Evolutionary conservation across 2,888 invertebrate species (phyloP).

Genomic region (Elmis aenea): DNA sequence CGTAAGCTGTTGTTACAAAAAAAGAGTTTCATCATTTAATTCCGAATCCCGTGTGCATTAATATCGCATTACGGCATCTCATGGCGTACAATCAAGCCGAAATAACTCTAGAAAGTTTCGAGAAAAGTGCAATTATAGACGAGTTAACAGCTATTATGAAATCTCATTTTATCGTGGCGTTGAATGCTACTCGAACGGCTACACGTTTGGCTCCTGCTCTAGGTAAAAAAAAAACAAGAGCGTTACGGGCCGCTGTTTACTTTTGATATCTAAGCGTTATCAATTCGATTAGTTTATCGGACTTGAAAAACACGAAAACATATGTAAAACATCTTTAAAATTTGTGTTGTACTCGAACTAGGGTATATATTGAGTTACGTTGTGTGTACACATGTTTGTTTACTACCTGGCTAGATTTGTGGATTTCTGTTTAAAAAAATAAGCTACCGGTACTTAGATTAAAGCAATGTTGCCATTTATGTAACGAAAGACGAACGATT

Average conservation of each 20-base stretch:
- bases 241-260: slow-evolving; percentile 10
- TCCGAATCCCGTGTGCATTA: too few species aligned
- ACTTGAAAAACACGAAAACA: slow-evolving; percentile 43
- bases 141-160: too few species aligned
- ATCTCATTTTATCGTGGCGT: too few species aligned
- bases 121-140: too few species aligned
- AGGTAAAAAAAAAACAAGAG: slow-evolving; percentile 1
- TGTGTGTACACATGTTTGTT: slow-evolving; percentile 12
- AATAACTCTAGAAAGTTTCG: too few species aligned
- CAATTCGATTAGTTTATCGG: slow-evolving; percentile 43
- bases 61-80: too few species aligned
- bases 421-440: slow-evolving; percentile 3
- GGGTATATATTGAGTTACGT: slow-evolving; percentile 10
- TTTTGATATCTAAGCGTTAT: slow-evolving; percentile 28
- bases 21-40: too few species aligned
- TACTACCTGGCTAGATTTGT: slow-evolving; percentile 12
- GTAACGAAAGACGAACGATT: too few species aligned
- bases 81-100: too few species aligned
- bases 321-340: slow-evolving; percentile 40
- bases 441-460: too few species aligned
- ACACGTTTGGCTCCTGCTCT: neutral
- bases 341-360: slow-evolving; percentile 12
- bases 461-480: too few species aligned
- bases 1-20: too few species aligned
- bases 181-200: neutral